These are phyloP conservation scores for Procapra przewalskii DNA, from an alignment of 2,113 vertebrate genomes.

Conservation along the genomic window DNA sequence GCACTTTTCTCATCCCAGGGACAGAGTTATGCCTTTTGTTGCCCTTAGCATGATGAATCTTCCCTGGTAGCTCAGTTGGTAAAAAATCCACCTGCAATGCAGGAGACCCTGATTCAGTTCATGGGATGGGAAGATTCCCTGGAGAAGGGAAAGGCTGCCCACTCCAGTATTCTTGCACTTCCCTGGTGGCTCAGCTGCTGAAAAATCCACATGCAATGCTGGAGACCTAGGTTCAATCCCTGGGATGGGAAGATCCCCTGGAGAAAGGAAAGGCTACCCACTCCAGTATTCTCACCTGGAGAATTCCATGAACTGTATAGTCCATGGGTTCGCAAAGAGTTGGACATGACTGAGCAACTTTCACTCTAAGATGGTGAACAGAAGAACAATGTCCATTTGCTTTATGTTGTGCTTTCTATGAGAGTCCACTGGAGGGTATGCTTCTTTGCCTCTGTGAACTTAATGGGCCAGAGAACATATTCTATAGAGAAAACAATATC, in stretches of 20 bases:
- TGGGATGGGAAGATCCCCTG: too few species aligned
- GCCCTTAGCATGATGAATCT: not conserved
- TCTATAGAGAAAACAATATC: not conserved
- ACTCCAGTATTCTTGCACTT: too few species aligned
- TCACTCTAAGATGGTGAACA: not conserved
- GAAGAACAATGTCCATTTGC: not conserved
- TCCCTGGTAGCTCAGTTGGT: not conserved
- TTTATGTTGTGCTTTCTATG: not conserved
- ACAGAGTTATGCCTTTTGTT: not conserved
- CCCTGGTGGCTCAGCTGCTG: too few species aligned
- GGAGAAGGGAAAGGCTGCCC: not conserved
- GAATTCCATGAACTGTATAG: not conserved
- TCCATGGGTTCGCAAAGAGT: accelerated
- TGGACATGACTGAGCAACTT: not conserved
- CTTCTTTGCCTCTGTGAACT: not conserved
- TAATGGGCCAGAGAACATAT: not conserved
- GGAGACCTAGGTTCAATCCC: too few species aligned
- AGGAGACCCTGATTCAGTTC: accelerated
- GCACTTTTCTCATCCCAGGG: not conserved
- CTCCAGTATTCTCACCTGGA: not conserved
- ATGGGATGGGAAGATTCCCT: not conserved
- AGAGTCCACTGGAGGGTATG: not conserved
- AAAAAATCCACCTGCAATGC: not conserved
- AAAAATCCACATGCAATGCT: too few species aligned
- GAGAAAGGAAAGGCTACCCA: not conserved